Percentiles rank a stretch among this genome's conserved stretches.
Conservation (phyloP, 2,113 vertebrate genomes). For the Channa argus region DNA sequence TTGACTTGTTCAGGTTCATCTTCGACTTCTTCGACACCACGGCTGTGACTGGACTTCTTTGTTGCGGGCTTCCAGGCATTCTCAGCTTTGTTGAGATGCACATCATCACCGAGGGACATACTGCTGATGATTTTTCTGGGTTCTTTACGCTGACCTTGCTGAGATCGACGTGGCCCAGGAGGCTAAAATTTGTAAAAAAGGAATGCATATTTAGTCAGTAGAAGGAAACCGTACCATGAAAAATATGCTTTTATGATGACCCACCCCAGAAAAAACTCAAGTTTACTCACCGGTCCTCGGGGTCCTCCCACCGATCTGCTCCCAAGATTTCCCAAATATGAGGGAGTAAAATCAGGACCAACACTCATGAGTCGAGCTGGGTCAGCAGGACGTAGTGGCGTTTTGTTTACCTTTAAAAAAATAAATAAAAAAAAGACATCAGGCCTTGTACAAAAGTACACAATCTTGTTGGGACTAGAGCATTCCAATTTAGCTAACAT, state of each 20-base stretch:
- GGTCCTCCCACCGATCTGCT: slow-evolving; percentile 87
- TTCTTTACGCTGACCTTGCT: slow-evolving; percentile 91
- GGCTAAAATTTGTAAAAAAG: slow-evolving; percentile 75
- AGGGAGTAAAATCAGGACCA: slow-evolving; percentile 95
- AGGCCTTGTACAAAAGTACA: not conserved
- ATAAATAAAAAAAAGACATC: not conserved
- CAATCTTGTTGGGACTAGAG: no score
- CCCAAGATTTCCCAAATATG: slow-evolving; percentile 92
- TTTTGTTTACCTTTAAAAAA: slow-evolving; percentile 90
- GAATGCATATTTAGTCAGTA: not conserved
- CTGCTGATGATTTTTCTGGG: slow-evolving; percentile 96
- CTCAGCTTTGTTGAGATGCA: slow-evolving; percentile 96
- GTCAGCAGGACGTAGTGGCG: slow-evolving; percentile 88
- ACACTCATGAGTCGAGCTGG: slow-evolving; percentile 89
- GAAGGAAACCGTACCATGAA: not conserved
- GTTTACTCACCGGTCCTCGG: slow-evolving; percentile 85
- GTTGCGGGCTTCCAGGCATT: slow-evolving; percentile 95
- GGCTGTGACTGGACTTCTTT: slow-evolving; percentile 78
- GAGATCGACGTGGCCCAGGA: slow-evolving; percentile 90
- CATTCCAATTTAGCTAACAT: no score
- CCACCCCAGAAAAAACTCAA: not conserved
- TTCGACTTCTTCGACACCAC: slow-evolving; percentile 42
- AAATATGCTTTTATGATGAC: not conserved
- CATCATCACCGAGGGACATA: slow-evolving; percentile 91
- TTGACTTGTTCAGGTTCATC: slow-evolving; percentile 82